Percentiles rank a stretch among this genome's conserved stretches.
These are phyloP conservation scores for Beris chalybata DNA, from an alignment of 2,888 invertebrate genomes.

Conservation along the genomic window DNA sequence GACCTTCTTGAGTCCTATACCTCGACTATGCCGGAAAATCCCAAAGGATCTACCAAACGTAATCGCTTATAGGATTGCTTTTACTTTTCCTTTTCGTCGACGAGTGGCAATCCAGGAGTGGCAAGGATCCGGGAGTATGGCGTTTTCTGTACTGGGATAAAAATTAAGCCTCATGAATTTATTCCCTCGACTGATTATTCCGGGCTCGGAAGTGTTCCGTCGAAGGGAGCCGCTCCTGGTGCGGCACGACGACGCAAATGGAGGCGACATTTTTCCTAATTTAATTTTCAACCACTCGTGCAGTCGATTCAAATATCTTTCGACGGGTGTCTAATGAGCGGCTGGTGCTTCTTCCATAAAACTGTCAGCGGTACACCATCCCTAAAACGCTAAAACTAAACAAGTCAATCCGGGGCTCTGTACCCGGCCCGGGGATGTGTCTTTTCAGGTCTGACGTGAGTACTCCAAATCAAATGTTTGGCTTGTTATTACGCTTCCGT, in stretches of 20 bases:
- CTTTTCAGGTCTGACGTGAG: constrained; percentile 18
- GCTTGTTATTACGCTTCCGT: constrained; percentile 28
- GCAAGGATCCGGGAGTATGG: background rate
- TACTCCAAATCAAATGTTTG: constrained; percentile 28
- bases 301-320: constrained; percentile 15
- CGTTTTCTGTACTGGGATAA: constrained; percentile 20
- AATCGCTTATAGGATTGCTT: constrained; percentile 45
- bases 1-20: background rate
- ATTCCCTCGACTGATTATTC: constrained; percentile 41
- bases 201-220: constrained; percentile 27
- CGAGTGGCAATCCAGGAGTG: background rate
- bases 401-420: constrained; percentile 6
- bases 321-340: constrained; percentile 11
- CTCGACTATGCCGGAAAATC: constrained; percentile 36
- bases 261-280: constrained; percentile 3
- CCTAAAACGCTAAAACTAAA: constrained; percentile 11
- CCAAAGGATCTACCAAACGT: constrained; percentile 44
- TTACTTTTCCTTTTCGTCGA: constrained; percentile 32
- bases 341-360: constrained; percentile 34
- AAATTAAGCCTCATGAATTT: constrained; percentile 38
- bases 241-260: background rate
- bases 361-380: constrained; percentile 35
- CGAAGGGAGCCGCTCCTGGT: constrained; percentile 14
- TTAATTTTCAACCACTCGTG: constrained; percentile 7
- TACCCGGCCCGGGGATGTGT: background rate